Base-by-base conservation (phyloP, 2,888 invertebrate species). In the Leucoptera coffeella region DNA sequence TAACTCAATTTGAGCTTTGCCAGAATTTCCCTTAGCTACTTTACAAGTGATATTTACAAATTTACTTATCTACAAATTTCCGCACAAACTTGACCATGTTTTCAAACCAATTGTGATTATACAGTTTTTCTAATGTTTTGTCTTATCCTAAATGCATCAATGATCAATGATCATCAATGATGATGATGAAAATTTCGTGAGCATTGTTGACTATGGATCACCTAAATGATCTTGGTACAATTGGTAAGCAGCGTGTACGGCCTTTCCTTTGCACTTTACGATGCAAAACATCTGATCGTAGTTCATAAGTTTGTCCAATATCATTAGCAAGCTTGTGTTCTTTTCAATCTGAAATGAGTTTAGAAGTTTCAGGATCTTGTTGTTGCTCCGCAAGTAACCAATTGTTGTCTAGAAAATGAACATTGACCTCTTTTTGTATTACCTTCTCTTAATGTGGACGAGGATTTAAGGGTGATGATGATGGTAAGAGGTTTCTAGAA, bases 41-140 rank as follows among this genome's bases (percentile, higher is more conserved):
- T 35, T 40, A 28, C 48, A 49, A 0, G 41, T 45, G 4, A 48
- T 28, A 27, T n/a, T n/a, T n/a, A n/a, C n/a, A n/a, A n/a, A n/a
- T n/a, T n/a, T n/a, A n/a, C n/a, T n/a, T n/a, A 4, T 38, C 34
- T 7, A 36, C 34, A 29, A 39, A 41, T 29, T 37, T 39, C 23
- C 35, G 22, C 10, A 39, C 22, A 29, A 29, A 36, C 22, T 34
- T 34, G 8, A 33, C 13, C 34, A 38, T 38, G 10, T 30, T 26
- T 8, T 25, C 30, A 15, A 39, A 40, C 38, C 38, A 39, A 22
- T 38, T 38, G n/a, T 28, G 25, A n/a, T 38, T 30, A 23, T 35
- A 37, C 4, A 33, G 13, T 25, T 38, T 29, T 13, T 29, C 29
- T n/a, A 29, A 12, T 9, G 29, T 25, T 14, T 29, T 29, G 9